These are phyloP conservation scores for Lethrus apterus DNA, from an alignment of 1,140 invertebrate species.

Conservation along the genomic window DNA sequence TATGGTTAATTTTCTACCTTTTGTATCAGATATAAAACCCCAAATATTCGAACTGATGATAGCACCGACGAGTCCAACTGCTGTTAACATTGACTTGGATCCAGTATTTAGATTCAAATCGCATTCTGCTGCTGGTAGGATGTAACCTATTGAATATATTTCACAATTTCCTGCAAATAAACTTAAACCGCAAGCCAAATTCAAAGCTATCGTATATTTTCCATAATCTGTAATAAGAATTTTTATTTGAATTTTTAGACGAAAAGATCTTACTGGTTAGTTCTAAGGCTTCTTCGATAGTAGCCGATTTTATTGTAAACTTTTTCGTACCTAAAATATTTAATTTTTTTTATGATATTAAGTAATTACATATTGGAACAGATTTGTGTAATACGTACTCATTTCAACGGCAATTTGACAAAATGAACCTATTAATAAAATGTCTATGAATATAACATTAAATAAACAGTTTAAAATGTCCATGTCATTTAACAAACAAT, in stretches of 20 bases:
- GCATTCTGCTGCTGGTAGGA: constrained; percentile 28
- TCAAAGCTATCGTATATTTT: constrained; percentile 22
- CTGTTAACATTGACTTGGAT: constrained; percentile 25
- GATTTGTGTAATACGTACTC: too few species aligned
- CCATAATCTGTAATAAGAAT: constrained; percentile 23
- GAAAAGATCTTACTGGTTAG: neutral
- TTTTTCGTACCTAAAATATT: neutral
- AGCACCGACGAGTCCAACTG: constrained; percentile 24
- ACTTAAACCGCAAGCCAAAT: constrained; percentile 18
- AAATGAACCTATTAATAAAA: too few species aligned
- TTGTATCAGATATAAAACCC: constrained; percentile 26
- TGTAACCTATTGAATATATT: constrained; percentile 19
- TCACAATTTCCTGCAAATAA: constrained; percentile 19
- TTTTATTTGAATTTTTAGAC: neutral
- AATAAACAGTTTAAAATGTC: too few species aligned
- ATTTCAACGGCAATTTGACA: too few species aligned
- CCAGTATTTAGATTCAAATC: constrained; percentile 23
- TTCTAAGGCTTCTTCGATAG: neutral
- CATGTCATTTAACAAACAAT: too few species aligned
- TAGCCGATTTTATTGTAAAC: neutral
- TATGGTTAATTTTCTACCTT: constrained; percentile 22
- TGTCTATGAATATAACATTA: too few species aligned
- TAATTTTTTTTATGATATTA: too few species aligned
- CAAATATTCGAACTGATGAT: constrained; percentile 20
- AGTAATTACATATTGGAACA: too few species aligned